Evolutionary conservation across 2,797 vertebrate genomes (phyloP).

Genomic region (Artibeus lituratus): DNA sequence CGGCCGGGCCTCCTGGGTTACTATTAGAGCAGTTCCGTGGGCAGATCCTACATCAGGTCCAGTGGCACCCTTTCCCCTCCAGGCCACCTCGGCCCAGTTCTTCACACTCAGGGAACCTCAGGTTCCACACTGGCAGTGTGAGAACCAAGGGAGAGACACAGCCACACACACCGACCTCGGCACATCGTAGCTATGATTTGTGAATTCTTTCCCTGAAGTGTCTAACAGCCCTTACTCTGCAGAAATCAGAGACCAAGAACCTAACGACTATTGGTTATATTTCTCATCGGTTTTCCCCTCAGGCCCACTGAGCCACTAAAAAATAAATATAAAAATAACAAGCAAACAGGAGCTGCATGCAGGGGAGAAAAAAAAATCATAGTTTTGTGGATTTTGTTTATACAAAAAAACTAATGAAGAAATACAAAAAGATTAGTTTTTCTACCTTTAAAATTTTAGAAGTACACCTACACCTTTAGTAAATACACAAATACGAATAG

Average conservation of each 20-base stretch:
- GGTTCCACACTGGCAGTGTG: neutral
- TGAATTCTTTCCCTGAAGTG: neutral
- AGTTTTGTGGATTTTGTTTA: neutral
- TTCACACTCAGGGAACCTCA: neutral
- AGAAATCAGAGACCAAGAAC: neutral
- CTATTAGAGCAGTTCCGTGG: neutral
- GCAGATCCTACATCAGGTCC: neutral
- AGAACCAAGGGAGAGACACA: neutral
- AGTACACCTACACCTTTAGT: neutral
- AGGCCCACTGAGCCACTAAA: neutral
- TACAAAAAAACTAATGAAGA: neutral
- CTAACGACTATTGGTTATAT: neutral
- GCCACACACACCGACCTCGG: neutral
- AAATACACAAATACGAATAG: neutral
- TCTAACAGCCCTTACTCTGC: neutral
- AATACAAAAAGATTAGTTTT: neutral
- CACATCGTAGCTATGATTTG: accelerated
- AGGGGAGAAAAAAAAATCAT: neutral
- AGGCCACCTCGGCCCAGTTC: neutral
- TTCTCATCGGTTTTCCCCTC: neutral
- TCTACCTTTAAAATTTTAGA: neutral
- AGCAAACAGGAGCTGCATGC: neutral
- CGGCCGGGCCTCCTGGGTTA: neutral
- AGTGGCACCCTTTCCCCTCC: neutral
- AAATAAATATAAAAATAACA: neutral